Evolutionary conservation across 2,113 vertebrate species (phyloP).

Genomic region (Erythrocercus mccallii): DNA sequence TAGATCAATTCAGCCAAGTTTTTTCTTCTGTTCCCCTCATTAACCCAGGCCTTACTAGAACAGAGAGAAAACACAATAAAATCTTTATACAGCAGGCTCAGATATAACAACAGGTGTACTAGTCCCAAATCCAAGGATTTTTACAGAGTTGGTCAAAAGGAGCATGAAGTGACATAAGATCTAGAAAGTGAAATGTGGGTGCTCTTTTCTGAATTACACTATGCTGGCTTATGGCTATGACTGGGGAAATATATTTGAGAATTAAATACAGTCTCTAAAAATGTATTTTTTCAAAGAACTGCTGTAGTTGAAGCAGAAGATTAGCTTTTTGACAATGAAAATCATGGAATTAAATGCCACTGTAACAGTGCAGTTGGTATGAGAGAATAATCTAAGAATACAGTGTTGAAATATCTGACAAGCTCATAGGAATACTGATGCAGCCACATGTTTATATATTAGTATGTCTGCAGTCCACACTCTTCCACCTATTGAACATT

Average conservation of each 20-base stretch:
- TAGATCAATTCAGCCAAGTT: neutral
- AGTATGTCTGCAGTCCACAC: neutral
- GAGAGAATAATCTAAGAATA: slow-evolving; percentile 50
- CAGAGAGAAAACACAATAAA: neutral
- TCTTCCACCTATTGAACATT: neutral
- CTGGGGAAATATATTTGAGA: neutral
- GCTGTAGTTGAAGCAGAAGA: neutral
- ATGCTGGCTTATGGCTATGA: neutral
- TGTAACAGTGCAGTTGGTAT: neutral
- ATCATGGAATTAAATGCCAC: neutral
- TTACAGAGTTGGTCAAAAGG: neutral
- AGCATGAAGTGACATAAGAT: neutral
- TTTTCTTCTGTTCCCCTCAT: neutral
- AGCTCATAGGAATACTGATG: neutral
- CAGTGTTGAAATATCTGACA: neutral
- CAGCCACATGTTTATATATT: neutral
- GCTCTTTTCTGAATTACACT: neutral
- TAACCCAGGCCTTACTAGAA: neutral
- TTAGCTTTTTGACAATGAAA: neutral
- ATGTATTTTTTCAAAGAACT: neutral
- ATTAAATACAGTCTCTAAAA: neutral
- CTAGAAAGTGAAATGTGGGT: neutral
- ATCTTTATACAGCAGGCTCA: neutral
- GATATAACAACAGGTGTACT: neutral
- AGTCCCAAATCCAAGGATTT: neutral